Evolutionary conservation across 2,113 vertebrate genomes (phyloP).

Genomic region (Puma concolor): DNA sequence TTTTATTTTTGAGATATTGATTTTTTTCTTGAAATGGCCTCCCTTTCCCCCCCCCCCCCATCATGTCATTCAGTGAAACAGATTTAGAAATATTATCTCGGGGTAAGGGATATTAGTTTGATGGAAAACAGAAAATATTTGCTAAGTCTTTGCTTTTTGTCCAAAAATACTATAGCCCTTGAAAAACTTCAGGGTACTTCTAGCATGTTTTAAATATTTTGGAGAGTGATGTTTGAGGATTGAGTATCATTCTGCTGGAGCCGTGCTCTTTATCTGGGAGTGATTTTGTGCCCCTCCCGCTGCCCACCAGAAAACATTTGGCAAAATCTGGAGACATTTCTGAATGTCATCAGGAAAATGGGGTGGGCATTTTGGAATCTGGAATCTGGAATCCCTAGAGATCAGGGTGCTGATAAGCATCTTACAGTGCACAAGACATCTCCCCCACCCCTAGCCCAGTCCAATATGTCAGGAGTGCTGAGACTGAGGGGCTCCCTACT

Average conservation of each 20-base stretch:
- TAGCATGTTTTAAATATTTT: not conserved
- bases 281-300: not conserved
- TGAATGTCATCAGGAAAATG: not conserved
- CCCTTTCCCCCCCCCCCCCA: not conserved
- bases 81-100: not conserved
- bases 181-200: not conserved
- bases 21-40: not conserved
- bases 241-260: not conserved
- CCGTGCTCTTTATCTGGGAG: not conserved
- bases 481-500: not conserved
- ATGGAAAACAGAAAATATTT: not conserved
- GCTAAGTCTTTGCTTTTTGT: not conserved
- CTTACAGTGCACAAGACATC: not conserved
- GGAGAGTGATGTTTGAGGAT: not conserved
- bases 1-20: not conserved
- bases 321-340: not conserved
- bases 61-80: not conserved
- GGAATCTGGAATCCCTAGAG: not conserved
- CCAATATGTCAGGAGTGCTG: not conserved
- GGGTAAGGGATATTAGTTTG: not conserved
- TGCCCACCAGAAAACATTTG: not conserved
- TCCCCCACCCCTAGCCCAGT: not conserved
- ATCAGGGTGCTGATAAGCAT: not conserved
- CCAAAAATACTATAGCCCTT: not conserved
- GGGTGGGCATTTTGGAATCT: not conserved